phyloP scores from a whole-genome alignment of 2,888 invertebrate species.

The Dastarcus helophoroides region DNA sequence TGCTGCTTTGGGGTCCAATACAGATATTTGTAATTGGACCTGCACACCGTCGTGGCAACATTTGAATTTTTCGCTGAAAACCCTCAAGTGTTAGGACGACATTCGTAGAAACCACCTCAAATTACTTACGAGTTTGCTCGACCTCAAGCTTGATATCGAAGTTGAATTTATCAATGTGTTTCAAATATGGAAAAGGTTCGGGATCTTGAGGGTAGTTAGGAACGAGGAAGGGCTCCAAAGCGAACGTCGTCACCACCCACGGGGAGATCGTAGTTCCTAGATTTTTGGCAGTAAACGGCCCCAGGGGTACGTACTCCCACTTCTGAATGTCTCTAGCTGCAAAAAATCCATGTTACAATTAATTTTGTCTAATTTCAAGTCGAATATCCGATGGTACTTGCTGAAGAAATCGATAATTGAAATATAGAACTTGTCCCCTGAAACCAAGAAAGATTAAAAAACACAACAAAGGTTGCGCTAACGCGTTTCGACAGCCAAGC shows the following conservation, averaged over 20 bases:
- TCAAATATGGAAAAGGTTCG: conserved; percentile 75
- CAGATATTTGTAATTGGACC: conserved; percentile 81
- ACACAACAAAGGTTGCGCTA: no score
- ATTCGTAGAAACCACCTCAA: conserved; percentile 4
- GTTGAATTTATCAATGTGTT: conserved; percentile 75
- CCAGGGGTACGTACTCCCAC: conserved; percentile 97
- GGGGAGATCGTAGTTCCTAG: conserved; percentile 93
- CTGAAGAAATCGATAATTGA: no score
- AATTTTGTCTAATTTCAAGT: no score
- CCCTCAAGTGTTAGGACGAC: neutral
- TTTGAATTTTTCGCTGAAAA: conserved; percentile 45
- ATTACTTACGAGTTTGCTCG: conserved; percentile 61
- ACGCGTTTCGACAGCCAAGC: no score
- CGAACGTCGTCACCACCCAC: conserved; percentile 93
- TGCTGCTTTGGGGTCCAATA: conserved; percentile 99
- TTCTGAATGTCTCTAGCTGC: conserved; percentile 95
- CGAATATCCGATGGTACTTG: no score
- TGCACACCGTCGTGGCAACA: conserved; percentile 57
- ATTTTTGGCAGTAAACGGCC: conserved; percentile 95
- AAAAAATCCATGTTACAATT: no score
- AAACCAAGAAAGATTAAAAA: no score
- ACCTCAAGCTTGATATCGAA: conserved; percentile 90
- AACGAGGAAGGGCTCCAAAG: conserved; percentile 74
- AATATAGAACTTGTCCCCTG: no score
- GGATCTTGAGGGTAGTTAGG: conserved; percentile 80